A percentile compares a stretch with the other conserved stretches of the same genome.
Evolutionary conservation across 1,140 invertebrate species (phyloP).

Genomic region (Geopemphigus sp.): DNA sequence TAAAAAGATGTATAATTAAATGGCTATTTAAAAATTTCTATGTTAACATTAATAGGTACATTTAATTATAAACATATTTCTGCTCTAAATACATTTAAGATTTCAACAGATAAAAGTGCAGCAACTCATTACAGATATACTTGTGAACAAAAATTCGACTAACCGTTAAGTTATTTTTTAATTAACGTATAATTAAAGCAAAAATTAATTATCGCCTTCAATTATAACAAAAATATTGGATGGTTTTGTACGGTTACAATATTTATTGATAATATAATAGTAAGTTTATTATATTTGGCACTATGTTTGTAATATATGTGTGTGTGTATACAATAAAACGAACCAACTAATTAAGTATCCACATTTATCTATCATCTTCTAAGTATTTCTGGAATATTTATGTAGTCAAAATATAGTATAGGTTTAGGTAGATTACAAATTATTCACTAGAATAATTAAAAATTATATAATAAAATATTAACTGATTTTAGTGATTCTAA

Average conservation of each 20-base stretch:
- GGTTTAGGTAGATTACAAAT: background rate
- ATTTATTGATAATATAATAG: background rate
- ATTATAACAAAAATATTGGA: background rate
- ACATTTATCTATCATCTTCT: background rate
- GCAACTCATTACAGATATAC: background rate
- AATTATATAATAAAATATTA: background rate
- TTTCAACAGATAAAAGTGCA: background rate
- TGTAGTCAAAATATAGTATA: background rate
- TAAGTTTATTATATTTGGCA: conserved; percentile 10
- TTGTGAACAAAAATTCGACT: conserved; percentile 1
- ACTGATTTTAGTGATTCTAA: background rate
- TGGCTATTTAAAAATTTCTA: background rate
- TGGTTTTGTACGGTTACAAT: background rate
- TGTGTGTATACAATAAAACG: too few species aligned
- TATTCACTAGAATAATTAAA: background rate
- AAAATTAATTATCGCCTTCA: background rate
- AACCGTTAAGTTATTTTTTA: background rate
- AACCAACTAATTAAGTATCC: background rate
- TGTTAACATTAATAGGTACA: background rate
- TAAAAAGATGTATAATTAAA: background rate
- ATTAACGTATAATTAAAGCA: background rate
- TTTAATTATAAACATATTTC: conserved; percentile 9
- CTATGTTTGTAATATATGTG: background rate
- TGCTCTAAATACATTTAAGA: conserved; percentile 6
- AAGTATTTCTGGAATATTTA: background rate